Percentiles rank a stretch among this genome's conserved stretches.
Conservation (phyloP, 2,888 invertebrate species). For the Pimpla rufipes region DNA sequence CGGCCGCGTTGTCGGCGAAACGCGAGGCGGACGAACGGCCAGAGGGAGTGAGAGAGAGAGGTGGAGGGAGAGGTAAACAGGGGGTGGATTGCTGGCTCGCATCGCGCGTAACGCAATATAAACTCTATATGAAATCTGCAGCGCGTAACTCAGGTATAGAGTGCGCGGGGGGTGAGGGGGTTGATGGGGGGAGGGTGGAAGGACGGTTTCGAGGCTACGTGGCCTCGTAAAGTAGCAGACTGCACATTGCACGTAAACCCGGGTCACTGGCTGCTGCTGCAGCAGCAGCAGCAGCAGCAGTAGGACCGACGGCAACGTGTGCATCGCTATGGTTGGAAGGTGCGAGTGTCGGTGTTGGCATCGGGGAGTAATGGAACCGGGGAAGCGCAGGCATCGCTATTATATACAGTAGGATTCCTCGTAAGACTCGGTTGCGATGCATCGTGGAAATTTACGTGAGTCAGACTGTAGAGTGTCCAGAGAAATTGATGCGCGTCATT, state of each 20-base stretch:
- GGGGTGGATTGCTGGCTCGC: slow-evolving; percentile 43
- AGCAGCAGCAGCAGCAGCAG: not conserved
- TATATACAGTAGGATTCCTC: slow-evolving; percentile 17
- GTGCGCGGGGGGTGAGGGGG: not conserved
- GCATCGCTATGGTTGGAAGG: slow-evolving; percentile 1
- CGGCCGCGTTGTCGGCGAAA: slow-evolving; percentile 31
- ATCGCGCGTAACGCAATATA: slow-evolving; percentile 55
- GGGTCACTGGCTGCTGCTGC: slow-evolving; percentile 36
- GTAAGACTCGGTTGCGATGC: not conserved
- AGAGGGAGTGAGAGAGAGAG: slow-evolving; percentile 42
- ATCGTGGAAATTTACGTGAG: not conserved
- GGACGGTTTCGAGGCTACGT: slow-evolving; percentile 51
- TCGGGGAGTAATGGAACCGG: slow-evolving; percentile 41
- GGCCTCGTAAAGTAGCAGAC: slow-evolving; percentile 57
- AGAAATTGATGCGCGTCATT: too few relatives aligned
- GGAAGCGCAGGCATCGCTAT: not conserved
- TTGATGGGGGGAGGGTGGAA: not conserved
- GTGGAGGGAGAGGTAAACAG: slow-evolving; percentile 41
- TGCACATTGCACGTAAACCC: slow-evolving; percentile 49
- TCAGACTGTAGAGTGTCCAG: not conserved
- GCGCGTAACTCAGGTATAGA: slow-evolving; percentile 36
- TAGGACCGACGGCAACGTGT: slow-evolving; percentile 15
- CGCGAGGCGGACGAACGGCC: slow-evolving; percentile 8
- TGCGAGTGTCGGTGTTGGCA: slow-evolving; percentile 44
- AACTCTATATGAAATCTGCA: slow-evolving; percentile 59